A percentile compares a stretch with the other conserved stretches of the same genome.
Conservation (phyloP, 2,888 invertebrate genomes). For the Ophioninae sp. region DNA sequence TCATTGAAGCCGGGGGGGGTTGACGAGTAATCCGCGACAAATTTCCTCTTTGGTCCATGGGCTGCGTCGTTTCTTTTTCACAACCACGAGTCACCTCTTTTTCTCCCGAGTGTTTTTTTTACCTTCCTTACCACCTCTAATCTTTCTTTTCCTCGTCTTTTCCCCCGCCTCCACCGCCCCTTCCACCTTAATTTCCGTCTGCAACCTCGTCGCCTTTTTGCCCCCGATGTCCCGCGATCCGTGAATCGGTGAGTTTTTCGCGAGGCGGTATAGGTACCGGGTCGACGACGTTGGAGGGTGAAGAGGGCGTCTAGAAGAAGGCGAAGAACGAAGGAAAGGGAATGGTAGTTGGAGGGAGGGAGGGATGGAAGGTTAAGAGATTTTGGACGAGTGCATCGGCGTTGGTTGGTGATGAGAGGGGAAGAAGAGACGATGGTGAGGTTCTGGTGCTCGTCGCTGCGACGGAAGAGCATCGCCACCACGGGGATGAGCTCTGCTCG, state of each 20-base stretch:
- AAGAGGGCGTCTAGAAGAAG: constrained; percentile 25
- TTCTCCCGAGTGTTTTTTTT: background rate
- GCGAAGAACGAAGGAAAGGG: background rate
- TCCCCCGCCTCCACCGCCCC: background rate
- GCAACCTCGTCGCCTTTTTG: constrained; percentile 25
- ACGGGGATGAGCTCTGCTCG: constrained; percentile 43
- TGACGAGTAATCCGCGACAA: constrained; percentile 25
- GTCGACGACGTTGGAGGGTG: constrained; percentile 20
- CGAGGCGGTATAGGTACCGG: background rate
- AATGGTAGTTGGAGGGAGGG: background rate
- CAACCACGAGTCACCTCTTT: background rate
- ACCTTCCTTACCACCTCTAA: constrained; percentile 18
- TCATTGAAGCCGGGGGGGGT: constrained; percentile 35
- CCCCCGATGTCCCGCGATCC: constrained; percentile 15
- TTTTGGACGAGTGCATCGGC: constrained; percentile 75
- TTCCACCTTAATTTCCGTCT: constrained; percentile 47
- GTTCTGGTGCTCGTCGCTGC: constrained; percentile 51
- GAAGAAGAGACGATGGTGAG: constrained; percentile 25
- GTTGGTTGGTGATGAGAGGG: constrained; percentile 26
- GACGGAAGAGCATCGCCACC: constrained; percentile 46
- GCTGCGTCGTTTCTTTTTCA: constrained; percentile 15
- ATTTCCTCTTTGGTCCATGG: background rate
- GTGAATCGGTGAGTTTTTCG: constrained; percentile 28
- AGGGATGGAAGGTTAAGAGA: constrained; percentile 72
- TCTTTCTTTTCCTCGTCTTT: constrained; percentile 12